A percentile compares a stretch with the other conserved stretches of the same genome.
These are phyloP conservation scores for Belgica antarctica DNA, from an alignment of 2,888 invertebrate species.

Conservation along the genomic window DNA sequence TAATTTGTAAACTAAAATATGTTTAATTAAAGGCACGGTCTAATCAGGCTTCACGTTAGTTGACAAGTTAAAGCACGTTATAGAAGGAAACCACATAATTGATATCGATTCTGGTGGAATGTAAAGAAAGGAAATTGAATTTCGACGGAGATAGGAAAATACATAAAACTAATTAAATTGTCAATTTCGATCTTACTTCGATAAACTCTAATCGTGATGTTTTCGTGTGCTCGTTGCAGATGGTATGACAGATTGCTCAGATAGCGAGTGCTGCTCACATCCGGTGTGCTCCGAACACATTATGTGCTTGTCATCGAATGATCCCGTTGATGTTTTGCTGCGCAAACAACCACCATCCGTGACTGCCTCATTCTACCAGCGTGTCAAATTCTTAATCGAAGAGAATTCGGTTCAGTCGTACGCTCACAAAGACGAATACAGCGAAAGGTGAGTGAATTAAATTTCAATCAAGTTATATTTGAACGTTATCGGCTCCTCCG, in stretches of 20 bases:
- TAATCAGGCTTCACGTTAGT: not conserved
- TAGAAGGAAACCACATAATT: not conserved
- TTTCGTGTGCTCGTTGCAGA: conserved; percentile 61
- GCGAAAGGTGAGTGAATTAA: conserved; percentile 84
- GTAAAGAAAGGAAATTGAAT: not conserved
- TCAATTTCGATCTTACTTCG: conserved; percentile 23
- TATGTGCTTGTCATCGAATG: conserved; percentile 93
- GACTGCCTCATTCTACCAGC: conserved; percentile 95
- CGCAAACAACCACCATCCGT: conserved; percentile 95
- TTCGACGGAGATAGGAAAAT: too few relatives aligned
- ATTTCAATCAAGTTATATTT: conserved; percentile 46
- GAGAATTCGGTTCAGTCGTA: conserved; percentile 98
- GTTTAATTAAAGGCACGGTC: not conserved
- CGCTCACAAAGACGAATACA: conserved; percentile 95
- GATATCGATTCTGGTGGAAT: not conserved
- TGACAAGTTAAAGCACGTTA: not conserved
- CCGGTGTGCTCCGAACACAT: conserved; percentile 83
- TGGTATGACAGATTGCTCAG: conserved; percentile 97
- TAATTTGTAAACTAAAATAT: too few relatives aligned
- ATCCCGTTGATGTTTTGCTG: conserved; percentile 93
- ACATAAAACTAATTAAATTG: conserved; percentile 36
- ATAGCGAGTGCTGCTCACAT: conserved; percentile 95
- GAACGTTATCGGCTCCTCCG: too few relatives aligned
- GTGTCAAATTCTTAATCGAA: conserved; percentile 96
- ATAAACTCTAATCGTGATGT: conserved; percentile 7